Conservation (phyloP, 2,113 vertebrate genomes). For the Anhinga anhinga region DNA sequence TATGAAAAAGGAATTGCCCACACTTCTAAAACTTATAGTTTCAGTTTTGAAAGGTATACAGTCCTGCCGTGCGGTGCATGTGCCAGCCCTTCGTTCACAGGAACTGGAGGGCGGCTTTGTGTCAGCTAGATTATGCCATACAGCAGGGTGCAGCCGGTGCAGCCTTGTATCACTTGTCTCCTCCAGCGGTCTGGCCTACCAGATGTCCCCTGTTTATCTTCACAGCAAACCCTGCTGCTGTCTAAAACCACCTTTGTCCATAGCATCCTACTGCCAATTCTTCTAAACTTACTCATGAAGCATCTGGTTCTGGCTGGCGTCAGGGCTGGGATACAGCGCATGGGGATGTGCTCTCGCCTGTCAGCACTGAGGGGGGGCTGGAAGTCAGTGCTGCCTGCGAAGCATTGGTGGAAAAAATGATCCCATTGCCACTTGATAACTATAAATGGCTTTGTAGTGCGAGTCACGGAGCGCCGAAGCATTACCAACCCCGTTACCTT, state of each 20-base stretch:
- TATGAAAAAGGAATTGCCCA: not conserved
- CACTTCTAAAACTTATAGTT: not conserved
- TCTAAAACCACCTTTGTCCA: not conserved
- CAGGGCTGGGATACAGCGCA: not conserved
- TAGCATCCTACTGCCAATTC: not conserved
- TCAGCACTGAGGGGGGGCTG: not conserved
- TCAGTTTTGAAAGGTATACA: not conserved
- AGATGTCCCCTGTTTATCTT: not conserved
- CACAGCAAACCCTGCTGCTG: not conserved
- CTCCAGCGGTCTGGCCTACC: not conserved
- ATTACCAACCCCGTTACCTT: not conserved
- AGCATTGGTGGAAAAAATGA: rapidly evolving
- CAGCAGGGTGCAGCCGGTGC: not conserved
- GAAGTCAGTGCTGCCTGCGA: not conserved
- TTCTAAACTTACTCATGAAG: not conserved
- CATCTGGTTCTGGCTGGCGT: not conserved
- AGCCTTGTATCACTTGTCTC: not conserved
- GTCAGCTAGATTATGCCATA: rapidly evolving
- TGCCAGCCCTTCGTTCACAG: not conserved
- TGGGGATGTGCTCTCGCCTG: not conserved
- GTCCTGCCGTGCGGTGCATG: rapidly evolving
- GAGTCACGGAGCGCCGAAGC: not conserved
- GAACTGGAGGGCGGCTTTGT: not conserved
- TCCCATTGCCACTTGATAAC: not conserved
- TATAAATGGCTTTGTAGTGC: not conserved